Evolutionary conservation across 2,113 vertebrate species (phyloP).

Genomic region (Neofelis nebulosa): DNA sequence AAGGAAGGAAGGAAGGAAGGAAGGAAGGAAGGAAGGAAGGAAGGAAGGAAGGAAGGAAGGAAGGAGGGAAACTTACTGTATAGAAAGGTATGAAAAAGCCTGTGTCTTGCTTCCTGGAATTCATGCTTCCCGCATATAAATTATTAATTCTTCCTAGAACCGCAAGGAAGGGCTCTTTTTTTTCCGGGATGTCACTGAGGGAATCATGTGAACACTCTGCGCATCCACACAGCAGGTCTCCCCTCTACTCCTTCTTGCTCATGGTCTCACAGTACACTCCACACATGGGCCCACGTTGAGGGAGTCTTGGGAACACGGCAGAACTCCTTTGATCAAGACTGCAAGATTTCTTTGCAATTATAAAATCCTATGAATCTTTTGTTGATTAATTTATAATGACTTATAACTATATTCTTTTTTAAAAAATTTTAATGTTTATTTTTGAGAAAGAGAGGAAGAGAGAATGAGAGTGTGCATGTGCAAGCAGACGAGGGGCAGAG

Average conservation of each 20-base stretch:
- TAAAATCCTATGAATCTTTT: neutral
- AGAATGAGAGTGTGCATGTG: no score
- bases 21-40: neutral
- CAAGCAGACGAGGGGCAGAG: no score
- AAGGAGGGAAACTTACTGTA: neutral
- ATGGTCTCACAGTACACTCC: neutral
- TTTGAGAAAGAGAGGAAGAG: no score
- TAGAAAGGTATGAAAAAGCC: neutral
- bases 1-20: neutral
- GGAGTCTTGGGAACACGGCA: neutral
- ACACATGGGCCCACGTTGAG: accelerated
- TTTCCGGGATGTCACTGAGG: neutral
- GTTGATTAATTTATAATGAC: neutral
- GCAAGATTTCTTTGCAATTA: neutral
- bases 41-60: no score
- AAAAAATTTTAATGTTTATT: no score
- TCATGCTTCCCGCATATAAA: neutral
- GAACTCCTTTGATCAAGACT: neutral
- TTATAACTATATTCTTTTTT: neutral
- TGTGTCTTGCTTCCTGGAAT: conserved; percentile 31
- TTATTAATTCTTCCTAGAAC: neutral
- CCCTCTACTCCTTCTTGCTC: neutral
- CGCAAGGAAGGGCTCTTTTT: neutral
- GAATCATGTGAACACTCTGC: neutral
- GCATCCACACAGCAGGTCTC: accelerated